A percentile compares a stretch with the other conserved stretches of the same genome.
phyloP scores from a whole-genome alignment of 2,113 vertebrate genomes.

The Ptilonorhynchus violaceus region DNA sequence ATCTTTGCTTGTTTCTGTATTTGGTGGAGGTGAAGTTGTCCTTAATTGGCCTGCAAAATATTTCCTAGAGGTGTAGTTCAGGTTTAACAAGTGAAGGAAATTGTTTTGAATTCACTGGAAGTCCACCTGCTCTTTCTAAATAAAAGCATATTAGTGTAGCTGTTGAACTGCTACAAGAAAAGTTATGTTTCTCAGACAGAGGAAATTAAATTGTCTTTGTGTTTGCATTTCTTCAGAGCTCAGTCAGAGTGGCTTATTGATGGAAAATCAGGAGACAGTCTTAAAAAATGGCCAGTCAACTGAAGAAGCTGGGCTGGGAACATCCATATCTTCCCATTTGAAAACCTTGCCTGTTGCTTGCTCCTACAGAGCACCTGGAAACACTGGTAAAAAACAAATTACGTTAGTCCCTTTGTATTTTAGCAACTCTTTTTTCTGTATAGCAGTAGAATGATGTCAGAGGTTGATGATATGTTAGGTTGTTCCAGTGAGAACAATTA shows the following conservation, averaged over 20 bases:
- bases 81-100: not conserved
- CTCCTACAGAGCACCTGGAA: not conserved
- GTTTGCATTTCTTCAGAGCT: slow-evolving; percentile 7
- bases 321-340: not conserved
- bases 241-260: not conserved
- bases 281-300: not conserved
- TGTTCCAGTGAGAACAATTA: slow-evolving; percentile 40
- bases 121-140: not conserved
- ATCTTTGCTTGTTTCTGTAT: not conserved
- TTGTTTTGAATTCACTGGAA: not conserved
- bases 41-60: not conserved
- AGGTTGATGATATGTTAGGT: not conserved
- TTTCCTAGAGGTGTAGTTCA: not conserved
- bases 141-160: not conserved
- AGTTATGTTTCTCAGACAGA: not conserved
- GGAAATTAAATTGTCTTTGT: not conserved
- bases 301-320: not conserved
- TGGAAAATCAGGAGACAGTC: not conserved
- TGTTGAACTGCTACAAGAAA: not conserved
- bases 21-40: not conserved
- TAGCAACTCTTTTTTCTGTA: not conserved
- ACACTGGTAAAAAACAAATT: not conserved
- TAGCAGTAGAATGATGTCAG: slow-evolving; percentile 24
- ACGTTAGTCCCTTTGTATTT: not conserved
- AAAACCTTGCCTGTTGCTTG: not conserved